These are phyloP conservation scores for Arvicanthis niloticus DNA, from an alignment of 2,113 vertebrate genomes.

Conservation along the genomic window DNA sequence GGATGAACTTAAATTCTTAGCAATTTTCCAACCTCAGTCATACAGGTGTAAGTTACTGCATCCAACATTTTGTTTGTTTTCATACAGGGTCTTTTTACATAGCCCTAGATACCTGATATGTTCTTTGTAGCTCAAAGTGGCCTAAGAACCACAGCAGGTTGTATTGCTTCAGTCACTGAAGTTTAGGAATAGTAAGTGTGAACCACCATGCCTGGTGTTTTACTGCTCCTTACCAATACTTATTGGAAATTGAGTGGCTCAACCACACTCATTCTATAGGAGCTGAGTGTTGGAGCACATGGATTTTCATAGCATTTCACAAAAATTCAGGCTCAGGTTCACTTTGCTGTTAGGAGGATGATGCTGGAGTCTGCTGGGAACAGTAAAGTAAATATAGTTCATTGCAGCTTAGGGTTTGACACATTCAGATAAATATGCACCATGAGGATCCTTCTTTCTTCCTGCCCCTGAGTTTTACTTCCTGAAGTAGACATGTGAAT, in stretches of 20 bases:
- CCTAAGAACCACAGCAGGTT: not conserved
- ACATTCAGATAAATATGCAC: not conserved
- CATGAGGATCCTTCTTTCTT: not conserved
- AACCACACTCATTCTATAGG: accelerated
- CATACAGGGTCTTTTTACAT: not conserved
- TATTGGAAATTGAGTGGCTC: not conserved
- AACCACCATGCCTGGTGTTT: not conserved
- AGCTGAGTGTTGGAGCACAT: not conserved
- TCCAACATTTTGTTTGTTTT: not conserved
- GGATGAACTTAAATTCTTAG: not conserved
- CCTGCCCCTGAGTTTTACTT: not conserved
- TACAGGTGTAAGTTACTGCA: not conserved
- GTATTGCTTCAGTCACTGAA: not conserved
- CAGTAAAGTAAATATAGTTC: not conserved
- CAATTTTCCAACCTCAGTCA: not conserved
- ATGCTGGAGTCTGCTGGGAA: not conserved
- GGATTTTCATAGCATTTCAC: not conserved
- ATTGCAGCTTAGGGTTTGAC: not conserved
- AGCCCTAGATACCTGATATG: not conserved
- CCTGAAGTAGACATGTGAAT: not conserved
- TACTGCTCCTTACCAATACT: not conserved
- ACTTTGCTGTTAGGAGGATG: not conserved
- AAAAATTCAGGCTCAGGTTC: not conserved
- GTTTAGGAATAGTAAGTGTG: not conserved
- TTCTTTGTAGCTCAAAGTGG: not conserved